Evolutionary conservation across 1,140 invertebrate genomes (phyloP), one percentile per base, ranked within the genome.

Genomic region (Glossosoma conforme): DNA sequence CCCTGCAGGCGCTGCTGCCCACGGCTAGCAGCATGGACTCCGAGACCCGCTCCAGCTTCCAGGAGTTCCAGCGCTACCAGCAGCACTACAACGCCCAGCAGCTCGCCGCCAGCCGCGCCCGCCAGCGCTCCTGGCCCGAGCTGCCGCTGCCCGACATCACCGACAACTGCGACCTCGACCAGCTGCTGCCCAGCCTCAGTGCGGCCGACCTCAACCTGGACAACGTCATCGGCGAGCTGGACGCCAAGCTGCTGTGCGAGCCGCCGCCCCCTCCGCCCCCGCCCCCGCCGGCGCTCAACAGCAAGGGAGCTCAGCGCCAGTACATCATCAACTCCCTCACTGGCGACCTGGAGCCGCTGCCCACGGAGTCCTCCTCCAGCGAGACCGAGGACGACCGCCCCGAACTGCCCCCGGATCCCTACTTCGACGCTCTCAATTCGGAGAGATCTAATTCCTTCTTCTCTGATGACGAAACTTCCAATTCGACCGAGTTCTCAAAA

Each of bases 301-400:
- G 72, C 3, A 66, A 68, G 13, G 77, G 76, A 1, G 80, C 83
- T 59, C 76, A 80, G 44, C 74, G 82, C 36, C 84, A 87, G 61
- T 87, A 87, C 73, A 78, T 93, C 2, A 89, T 93, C 22, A 94
- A 93, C 75, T 90, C 90, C 3, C 76, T 91, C 53, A 92, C 90
- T 3, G 90, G 90, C 10, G 82, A 88, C 56, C 67, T 94, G 59
- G 91, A 93, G 65, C 86, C 86, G 1, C 83, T 87, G 78, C 79
- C 81, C 3, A 85, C 78, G 56, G 84, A 87, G 54, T 78, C 77
- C 36, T 72, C 70, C 52, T 76, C 75, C 11, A 68, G 66, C 45
- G 74, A 76, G 44, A 57, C 64, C n/a, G 65, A 70, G 20, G 66
- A 70, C 17, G 61, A 61, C 19, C 47, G 19, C 10, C 42, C 42